Evolutionary conservation across 92 coral and sea anemone species (phyloP).

Genomic region (Bergia sp.): DNA sequence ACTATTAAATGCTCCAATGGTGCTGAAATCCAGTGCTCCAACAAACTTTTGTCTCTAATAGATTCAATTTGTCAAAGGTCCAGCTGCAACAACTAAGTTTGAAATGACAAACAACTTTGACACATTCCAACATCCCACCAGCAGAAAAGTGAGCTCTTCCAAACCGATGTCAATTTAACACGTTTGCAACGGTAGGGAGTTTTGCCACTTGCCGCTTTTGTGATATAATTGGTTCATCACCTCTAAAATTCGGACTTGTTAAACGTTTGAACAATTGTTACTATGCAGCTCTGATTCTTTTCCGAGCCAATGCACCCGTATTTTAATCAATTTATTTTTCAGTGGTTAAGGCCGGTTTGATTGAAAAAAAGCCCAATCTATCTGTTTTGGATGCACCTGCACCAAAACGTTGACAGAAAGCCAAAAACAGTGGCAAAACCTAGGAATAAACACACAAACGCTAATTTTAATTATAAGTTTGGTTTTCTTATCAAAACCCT

Average conservation of each 20-base stretch:
- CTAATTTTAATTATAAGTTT: background rate
- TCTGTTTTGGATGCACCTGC: constrained; percentile 11
- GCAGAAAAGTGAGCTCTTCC: constrained; percentile 13
- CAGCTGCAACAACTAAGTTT: background rate
- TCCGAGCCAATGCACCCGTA: background rate
- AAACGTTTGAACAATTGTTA: background rate
- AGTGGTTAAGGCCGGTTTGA: background rate
- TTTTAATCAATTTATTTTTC: background rate
- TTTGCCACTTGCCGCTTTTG: constrained; percentile 42
- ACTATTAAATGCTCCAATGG: background rate
- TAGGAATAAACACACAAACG: constrained; percentile 2
- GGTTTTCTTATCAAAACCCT: background rate
- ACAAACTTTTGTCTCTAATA: background rate
- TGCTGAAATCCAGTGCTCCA: background rate
- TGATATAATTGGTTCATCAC: background rate
- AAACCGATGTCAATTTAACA: constrained; percentile 29
- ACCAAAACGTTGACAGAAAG: background rate
- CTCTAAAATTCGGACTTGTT: background rate
- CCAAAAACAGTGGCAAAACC: background rate
- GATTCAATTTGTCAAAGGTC: background rate
- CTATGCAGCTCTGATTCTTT: background rate
- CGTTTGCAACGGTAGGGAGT: constrained; percentile 35
- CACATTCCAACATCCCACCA: constrained; percentile 24
- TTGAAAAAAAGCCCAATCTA: background rate
- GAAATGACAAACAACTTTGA: constrained; percentile 33